phyloP scores from a whole-genome alignment of 2,888 invertebrate species.

The Syritta pipiens region DNA sequence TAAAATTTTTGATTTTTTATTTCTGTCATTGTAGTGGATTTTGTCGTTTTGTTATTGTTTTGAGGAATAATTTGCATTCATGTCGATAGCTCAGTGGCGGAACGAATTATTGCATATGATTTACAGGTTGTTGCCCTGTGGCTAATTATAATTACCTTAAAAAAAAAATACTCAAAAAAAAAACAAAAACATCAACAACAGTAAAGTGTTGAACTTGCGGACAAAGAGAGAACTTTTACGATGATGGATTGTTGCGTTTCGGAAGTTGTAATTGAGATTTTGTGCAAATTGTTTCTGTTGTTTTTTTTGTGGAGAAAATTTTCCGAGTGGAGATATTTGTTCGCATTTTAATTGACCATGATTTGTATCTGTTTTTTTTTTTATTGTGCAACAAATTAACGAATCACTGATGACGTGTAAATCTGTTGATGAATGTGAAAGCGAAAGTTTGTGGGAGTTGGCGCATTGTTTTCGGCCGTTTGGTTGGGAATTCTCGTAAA shows the following conservation, averaged over 20 bases:
- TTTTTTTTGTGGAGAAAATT: too few species aligned
- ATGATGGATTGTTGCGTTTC: slow-evolving; percentile 1
- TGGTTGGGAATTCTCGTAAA: too few species aligned
- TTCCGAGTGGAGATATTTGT: too few species aligned
- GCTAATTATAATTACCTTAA: slow-evolving; percentile 28
- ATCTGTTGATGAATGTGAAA: too few species aligned
- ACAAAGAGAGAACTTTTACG: background rate
- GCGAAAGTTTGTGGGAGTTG: too few species aligned
- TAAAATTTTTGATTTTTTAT: slow-evolving; percentile 19
- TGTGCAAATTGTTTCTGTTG: too few species aligned
- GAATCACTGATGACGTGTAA: too few species aligned
- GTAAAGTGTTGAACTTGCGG: background rate
- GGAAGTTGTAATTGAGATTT: background rate
- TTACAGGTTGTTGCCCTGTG: slow-evolving; percentile 39
- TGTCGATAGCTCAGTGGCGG: slow-evolving; percentile 49
- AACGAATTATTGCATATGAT: slow-evolving; percentile 50
- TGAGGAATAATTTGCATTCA: slow-evolving; percentile 54
- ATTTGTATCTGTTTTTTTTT: too few species aligned
- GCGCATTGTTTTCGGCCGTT: too few species aligned
- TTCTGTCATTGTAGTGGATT: slow-evolving; percentile 15
- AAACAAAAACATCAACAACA: background rate
- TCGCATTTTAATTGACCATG: too few species aligned
- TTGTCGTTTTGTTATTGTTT: slow-evolving; percentile 26
- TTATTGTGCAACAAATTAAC: too few species aligned
- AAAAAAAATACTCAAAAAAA: background rate